Evolutionary conservation across 2,888 invertebrate species (phyloP).

Genomic region (Vandiemenella viatica): DNA sequence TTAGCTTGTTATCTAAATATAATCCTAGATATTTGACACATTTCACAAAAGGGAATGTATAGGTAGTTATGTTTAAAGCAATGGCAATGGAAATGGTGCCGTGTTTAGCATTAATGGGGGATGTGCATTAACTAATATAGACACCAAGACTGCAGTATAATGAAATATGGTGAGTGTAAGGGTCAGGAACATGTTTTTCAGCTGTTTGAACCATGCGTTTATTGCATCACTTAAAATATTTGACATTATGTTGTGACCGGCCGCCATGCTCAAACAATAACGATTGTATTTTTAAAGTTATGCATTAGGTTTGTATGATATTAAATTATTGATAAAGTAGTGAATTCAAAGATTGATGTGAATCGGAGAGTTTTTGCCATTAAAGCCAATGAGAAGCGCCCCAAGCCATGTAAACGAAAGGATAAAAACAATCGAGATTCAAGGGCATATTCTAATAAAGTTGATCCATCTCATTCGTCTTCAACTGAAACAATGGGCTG

Average conservation of each 20-base stretch:
- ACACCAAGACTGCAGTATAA: no score
- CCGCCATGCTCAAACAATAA: constrained; percentile 59
- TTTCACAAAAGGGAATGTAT: no score
- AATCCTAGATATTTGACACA: no score
- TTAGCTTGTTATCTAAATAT: no score
- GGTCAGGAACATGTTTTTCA: constrained; percentile 8
- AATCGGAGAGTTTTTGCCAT: constrained; percentile 82
- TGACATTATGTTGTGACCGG: constrained; percentile 25
- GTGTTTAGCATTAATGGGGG: no score
- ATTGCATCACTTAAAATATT: constrained; percentile 9
- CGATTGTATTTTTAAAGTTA: constrained; percentile 13
- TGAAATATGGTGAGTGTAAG: no score
- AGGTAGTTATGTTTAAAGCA: not conserved
- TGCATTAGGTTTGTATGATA: not conserved
- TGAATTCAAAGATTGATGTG: constrained; percentile 82
- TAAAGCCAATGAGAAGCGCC: constrained; percentile 83
- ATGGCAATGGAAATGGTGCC: not conserved
- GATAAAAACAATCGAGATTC: constrained; percentile 40
- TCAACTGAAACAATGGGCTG: constrained; percentile 68
- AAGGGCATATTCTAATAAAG: constrained; percentile 16
- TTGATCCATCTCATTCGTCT: constrained; percentile 30
- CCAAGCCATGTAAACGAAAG: constrained; percentile 64
- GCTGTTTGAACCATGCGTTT: constrained; percentile 4
- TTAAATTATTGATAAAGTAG: no score
- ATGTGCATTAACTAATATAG: no score